Base-by-base conservation (phyloP, 2,113 vertebrate species). In the Uropsilus gracilis region DNA sequence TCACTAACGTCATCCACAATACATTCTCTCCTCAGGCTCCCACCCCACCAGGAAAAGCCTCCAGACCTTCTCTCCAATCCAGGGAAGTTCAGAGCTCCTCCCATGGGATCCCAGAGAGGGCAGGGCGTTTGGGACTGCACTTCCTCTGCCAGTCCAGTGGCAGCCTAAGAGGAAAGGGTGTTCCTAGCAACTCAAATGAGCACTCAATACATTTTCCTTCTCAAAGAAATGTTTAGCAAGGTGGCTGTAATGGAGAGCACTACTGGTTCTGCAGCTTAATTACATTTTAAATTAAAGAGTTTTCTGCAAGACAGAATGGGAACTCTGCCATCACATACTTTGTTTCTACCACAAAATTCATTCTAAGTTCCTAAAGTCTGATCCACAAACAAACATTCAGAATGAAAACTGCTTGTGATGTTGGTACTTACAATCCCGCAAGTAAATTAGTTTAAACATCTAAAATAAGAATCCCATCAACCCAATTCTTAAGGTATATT, bases 401-500 rank as follows among this genome's bases (percentile, higher is more conserved):
- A 76, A 93, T 66, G 18, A 93, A 82, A 88, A 26, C n/a, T 85
- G n/a, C 64, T 34, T 48, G 48, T 84, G 69, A 93, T 17, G 46
- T 81, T 90, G 50, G 39, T 42, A 81, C 11, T 44, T 64, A 42
- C 76, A 66, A 85, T 28, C 85, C 16, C 42, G 69, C 22, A 93
- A 83, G 26, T 44, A 94, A 86, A 89, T 68, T 24, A 71, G 76
- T 42, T 57, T 46, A 73, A 86, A 89, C 53, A 80, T 83, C 73
- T 82, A 93, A 90, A 90, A 64, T 68, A 59, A 81, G 12, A 78
- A 59, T 32, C 59, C 91, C 82, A 90, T 39, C 85, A 85, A 90
- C 32, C 5, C 42, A 48, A 57, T 57, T 92, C 76, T 88, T 89
- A 26, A 80, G 39, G 6, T 85, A 95, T 39, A 85, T 44, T 53